Conservation (phyloP, 2,888 invertebrate genomes). For the Zelleria hepariella region DNA sequence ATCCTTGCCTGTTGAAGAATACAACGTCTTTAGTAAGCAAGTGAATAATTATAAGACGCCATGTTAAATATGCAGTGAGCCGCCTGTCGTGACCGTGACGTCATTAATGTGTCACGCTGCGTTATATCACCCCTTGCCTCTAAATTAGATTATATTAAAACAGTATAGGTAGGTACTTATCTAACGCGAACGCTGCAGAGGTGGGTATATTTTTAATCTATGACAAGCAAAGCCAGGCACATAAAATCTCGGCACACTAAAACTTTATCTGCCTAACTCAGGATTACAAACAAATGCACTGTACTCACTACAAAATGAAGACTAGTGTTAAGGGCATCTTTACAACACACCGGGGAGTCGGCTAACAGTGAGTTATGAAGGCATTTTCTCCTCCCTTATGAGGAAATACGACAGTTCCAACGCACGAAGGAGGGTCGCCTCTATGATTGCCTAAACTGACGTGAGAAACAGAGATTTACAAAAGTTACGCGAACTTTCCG, state of each 20-base stretch:
- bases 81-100: conserved; percentile 1
- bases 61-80: conserved; percentile 6
- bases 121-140: neutral
- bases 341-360: conserved; percentile 63
- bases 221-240: neutral
- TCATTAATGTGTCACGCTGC: conserved; percentile 1
- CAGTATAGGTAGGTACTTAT: neutral
- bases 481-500: neutral
- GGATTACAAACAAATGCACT: conserved; percentile 37
- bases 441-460: conserved; percentile 54
- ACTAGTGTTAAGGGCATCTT: conserved; percentile 70
- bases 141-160: neutral
- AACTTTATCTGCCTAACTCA: conserved; percentile 20
- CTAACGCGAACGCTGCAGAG: conserved; percentile 7
- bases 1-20: neutral
- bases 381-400: conserved; percentile 67
- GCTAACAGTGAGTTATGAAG: conserved; percentile 66
- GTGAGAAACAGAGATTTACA: conserved; percentile 1
- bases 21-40: conserved; percentile 1
- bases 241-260: neutral
- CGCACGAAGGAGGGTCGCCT: conserved; percentile 43
- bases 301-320: conserved; percentile 59
- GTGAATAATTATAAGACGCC: conserved; percentile 8
- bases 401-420: conserved; percentile 68
- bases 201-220: neutral